Evolutionary conservation across 2,888 invertebrate genomes (phyloP), one percentile per base, ranked within the genome.

Genomic region (Colletes collaris): DNA sequence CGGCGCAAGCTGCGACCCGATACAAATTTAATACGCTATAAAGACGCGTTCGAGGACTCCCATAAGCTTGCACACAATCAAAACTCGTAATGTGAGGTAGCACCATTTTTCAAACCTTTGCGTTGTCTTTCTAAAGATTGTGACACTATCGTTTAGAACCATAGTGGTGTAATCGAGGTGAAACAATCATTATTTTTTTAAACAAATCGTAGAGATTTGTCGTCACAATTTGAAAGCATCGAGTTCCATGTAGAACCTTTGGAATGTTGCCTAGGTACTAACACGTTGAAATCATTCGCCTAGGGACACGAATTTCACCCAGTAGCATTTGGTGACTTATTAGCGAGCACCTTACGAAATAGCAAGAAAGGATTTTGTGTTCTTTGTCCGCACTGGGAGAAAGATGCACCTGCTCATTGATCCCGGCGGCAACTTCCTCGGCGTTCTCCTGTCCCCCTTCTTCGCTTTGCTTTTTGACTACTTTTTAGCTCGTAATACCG

Each of bases 341-440:
- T 19, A 11, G 35, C 44, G n/a, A 66, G 50, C 11, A 60, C 37
- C 35, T 67, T 56, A 67, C 46, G 60, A 56, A 75, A 76, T 78
- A 70, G 62, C 77, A 37, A 55, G 35, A 62, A 65, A 79, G 70
- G 68, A 77, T 76, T 76, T 67, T 46, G 65, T 81, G 69, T 83
- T 81, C 86, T 89, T 89, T 90, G 87, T 90, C 44, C 44, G 40
- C 7, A 83, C 64, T 60, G 52, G 44, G 79, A 86, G 83, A 77
- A 81, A 83, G 85, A 79, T 86, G 86, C 90, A 90, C 90, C 90
- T 90, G 90, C 89, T 79, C 84, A 79, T 84, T 84, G 80, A 84
- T 69, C 69, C 74, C 72, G 76, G 63, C 71, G 72, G 81, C 88
- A 86, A 88, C 87, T 84, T 84, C 81, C 59, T 63, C 62, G 71